phyloP scores from a whole-genome alignment of 2,888 invertebrate genomes.

The Pyralis farinalis region DNA sequence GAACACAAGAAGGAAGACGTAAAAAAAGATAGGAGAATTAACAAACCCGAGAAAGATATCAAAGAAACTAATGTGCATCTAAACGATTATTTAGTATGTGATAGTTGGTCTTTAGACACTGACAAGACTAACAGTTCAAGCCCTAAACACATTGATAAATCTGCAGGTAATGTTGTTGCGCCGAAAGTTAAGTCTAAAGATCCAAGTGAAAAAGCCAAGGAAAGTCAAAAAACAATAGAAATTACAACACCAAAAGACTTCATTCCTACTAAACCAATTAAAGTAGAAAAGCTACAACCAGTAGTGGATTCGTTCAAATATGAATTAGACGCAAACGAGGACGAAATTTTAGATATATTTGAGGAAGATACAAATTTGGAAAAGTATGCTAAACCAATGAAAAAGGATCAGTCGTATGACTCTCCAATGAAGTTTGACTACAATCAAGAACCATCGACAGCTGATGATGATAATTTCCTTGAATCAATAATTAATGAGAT shows the following conservation, averaged over 20 bases:
- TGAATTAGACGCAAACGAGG: constrained; percentile 64
- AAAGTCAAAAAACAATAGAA: constrained; percentile 21
- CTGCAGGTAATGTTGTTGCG: constrained; percentile 23
- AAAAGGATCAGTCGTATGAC: constrained; percentile 34
- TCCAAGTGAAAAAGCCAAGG: constrained; percentile 31
- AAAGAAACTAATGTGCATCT: constrained; percentile 62
- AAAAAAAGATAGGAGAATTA: neutral
- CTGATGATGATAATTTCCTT: constrained; percentile 63
- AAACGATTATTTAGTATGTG: constrained; percentile 67
- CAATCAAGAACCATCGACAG: constrained; percentile 45
- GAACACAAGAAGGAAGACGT: constrained; percentile 20
- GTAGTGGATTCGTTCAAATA: constrained; percentile 66
- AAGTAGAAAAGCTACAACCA: constrained; percentile 54
- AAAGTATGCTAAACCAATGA: constrained; percentile 36
- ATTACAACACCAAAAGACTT: constrained; percentile 14
- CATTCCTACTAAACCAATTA: constrained; percentile 26
- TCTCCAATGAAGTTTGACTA: constrained; percentile 47
- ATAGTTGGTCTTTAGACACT: constrained; percentile 73
- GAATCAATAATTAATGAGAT: constrained; percentile 73
- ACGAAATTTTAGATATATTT: constrained; percentile 57
- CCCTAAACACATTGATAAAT: constrained; percentile 42
- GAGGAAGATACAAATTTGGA: constrained; percentile 41
- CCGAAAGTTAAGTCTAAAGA: constrained; percentile 27
- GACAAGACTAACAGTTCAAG: constrained; percentile 50
- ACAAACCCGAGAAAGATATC: constrained; percentile 19